Base-by-base conservation (phyloP, 2,113 vertebrate species). In the Pollimyrus isidori region DNA sequence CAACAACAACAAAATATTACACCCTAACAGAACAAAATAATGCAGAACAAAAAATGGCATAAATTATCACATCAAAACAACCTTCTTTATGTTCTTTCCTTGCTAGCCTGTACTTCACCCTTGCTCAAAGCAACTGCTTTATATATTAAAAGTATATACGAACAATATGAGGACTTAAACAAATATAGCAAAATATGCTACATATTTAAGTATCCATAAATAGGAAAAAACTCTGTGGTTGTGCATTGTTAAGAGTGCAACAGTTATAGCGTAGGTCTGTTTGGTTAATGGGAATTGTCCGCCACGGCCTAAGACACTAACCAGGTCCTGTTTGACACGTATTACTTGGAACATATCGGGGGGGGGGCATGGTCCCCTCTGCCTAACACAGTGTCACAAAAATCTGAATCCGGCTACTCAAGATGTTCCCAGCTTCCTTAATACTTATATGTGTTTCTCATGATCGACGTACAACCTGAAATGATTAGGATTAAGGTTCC, bases 251-350 rank as follows among this genome's bases (percentile, higher is more conserved):
- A 76, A 90, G 91, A 83, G 93, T 88, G 86, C 89, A 87, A 82
- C 35, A 87, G 35, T 56, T 80, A 80, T 3, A 80, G 9, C 48
- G 50, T 80, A 90, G n/a, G 73, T 91, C 91, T 91, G 93, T 95
- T 96, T 95, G 95, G 94, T 94, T 92, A 90, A 90, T 62, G 89
- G 91, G 87, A 92, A 89, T 48, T 76, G 73, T 58, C 69, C 13
- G 50, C 56, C 82, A 86, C 5, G 52, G 86, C 52, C 90, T 86
- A 0, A 26, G 69, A 88, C 62, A 3, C 35, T 23, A 3, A 2
- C 83, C 42, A 30, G 21, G 3, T 87, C 46, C 53, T 52, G 86
- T 76, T 86, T 86, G 9, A 87, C 87, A 23, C 49, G 4, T 1
- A 0, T 21, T 45, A 83, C 30, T 7, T 19, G 2, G 7, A 46